phyloP scores from a whole-genome alignment of 2,888 invertebrate species.

The Catocala sponsa region DNA sequence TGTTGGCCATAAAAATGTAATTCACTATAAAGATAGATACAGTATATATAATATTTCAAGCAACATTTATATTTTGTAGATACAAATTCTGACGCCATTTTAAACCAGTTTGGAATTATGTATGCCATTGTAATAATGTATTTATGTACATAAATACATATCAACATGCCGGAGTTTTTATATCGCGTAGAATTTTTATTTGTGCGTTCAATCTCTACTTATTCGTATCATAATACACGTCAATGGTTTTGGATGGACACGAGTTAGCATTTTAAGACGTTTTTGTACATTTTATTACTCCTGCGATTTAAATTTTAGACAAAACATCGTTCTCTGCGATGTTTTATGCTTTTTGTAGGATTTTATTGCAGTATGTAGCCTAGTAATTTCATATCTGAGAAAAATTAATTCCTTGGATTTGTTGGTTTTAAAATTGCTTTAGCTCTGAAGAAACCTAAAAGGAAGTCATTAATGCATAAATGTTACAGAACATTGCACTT shows the following conservation, averaged over 20 bases:
- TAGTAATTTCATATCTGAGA: no score
- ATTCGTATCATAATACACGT: constrained; percentile 25
- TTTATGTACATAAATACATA: constrained; percentile 65
- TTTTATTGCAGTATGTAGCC: neutral
- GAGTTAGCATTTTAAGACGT: constrained; percentile 15
- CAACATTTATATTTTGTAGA: constrained; percentile 43
- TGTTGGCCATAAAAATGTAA: constrained; percentile 32
- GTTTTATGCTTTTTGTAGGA: neutral
- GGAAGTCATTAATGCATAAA: no score
- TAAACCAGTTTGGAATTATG: constrained; percentile 66
- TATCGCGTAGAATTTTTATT: constrained; percentile 56
- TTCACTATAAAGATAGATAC: constrained; percentile 34
- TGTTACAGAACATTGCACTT: no score
- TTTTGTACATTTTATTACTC: constrained; percentile 13
- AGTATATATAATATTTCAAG: constrained; percentile 35
- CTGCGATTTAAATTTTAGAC: neutral
- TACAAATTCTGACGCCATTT: constrained; percentile 57
- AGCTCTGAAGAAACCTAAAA: no score
- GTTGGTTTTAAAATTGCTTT: no score
- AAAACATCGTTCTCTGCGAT: no score
- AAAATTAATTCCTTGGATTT: no score
- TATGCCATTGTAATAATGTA: constrained; percentile 64
- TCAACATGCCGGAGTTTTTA: constrained; percentile 52
- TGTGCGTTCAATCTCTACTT: constrained; percentile 38
- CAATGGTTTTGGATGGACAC: constrained; percentile 23